Percentiles rank a stretch among this genome's conserved stretches.
These are phyloP conservation scores for Syngnathus acus DNA, from an alignment of 2,797 vertebrate genomes.

Conservation along the genomic window DNA sequence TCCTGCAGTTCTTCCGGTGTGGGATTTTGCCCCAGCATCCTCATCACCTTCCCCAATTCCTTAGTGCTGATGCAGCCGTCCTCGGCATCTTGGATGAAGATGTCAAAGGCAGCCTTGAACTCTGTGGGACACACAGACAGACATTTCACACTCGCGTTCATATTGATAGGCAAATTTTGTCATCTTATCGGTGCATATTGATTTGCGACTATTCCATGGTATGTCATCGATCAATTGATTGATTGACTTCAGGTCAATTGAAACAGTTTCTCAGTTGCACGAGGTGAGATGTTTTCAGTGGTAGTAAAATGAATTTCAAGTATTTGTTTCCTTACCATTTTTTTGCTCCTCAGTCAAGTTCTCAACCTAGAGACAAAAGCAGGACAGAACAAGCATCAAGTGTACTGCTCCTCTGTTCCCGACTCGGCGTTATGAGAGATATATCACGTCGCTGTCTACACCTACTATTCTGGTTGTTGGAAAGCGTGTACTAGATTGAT, in stretches of 20 bases:
- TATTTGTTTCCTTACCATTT: constrained; percentile 63
- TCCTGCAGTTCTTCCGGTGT: constrained; percentile 96
- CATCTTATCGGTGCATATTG: too few relatives aligned
- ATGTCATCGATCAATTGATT: too few relatives aligned
- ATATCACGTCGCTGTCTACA: not conserved
- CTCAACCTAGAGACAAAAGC: constrained; percentile 61
- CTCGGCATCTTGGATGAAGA: constrained; percentile 88
- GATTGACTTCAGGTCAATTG: not conserved
- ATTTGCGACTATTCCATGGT: too few relatives aligned
- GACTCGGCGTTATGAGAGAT: not conserved
- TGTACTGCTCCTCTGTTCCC: not conserved
- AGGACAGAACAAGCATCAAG: not conserved
- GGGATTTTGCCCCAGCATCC: constrained; percentile 94
- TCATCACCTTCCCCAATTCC: constrained; percentile 79
- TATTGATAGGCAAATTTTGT: too few relatives aligned
- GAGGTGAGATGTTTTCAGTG: not conserved
- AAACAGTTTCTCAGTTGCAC: not conserved
- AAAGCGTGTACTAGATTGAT: not conserved
- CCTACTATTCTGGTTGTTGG: constrained; percentile 4
- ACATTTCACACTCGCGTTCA: too few relatives aligned
- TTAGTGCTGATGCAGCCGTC: constrained; percentile 79
- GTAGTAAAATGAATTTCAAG: not conserved
- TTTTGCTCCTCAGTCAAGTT: constrained; percentile 78
- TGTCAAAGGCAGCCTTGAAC: constrained; percentile 96
- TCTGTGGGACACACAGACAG: constrained; percentile 58